Conservation (phyloP, 2,888 invertebrate species). For the Pyrrhia umbra region DNA sequence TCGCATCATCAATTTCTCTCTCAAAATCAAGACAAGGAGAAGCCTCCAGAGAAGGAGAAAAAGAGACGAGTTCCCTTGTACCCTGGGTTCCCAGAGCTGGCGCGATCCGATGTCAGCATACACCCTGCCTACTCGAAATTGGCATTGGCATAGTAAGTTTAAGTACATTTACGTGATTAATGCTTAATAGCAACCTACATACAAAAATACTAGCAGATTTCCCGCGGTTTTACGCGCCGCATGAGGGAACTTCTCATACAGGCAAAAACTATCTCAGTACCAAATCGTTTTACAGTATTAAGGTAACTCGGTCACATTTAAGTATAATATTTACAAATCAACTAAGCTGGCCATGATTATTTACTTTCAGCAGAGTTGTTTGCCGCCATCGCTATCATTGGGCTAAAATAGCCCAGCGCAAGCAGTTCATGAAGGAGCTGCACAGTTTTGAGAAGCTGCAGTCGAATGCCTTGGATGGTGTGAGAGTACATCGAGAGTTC, state of each 20-base stretch:
- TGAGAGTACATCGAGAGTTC: conserved; percentile 92
- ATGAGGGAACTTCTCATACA: too few relatives aligned
- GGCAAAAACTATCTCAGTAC: too few relatives aligned
- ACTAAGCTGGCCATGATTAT: conserved; percentile 1
- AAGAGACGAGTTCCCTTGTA: conserved; percentile 79
- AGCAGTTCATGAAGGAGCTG: conserved; percentile 91
- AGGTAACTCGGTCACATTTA: too few relatives aligned
- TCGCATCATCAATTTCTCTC: background rate
- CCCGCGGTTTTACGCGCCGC: background rate
- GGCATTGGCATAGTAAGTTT: conserved; percentile 91
- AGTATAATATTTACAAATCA: background rate
- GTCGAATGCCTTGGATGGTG: conserved; percentile 91
- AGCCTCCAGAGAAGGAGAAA: conserved; percentile 48
- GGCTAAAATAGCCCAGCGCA: conserved; percentile 87
- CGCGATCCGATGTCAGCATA: conserved; percentile 91
- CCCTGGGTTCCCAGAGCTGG: conserved; percentile 88
- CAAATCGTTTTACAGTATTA: too few relatives aligned
- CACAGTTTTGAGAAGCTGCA: conserved; percentile 91
- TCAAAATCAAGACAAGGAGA: conserved; percentile 12
- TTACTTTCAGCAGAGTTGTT: conserved; percentile 89
- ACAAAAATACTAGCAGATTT: too few relatives aligned
- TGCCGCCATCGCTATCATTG: conserved; percentile 91
- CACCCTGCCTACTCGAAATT: conserved; percentile 91
- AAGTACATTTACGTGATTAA: background rate
- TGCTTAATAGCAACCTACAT: background rate